These are phyloP conservation scores for Cotesia congregata DNA, from an alignment of 2,888 invertebrate genomes.

Conservation along the genomic window DNA sequence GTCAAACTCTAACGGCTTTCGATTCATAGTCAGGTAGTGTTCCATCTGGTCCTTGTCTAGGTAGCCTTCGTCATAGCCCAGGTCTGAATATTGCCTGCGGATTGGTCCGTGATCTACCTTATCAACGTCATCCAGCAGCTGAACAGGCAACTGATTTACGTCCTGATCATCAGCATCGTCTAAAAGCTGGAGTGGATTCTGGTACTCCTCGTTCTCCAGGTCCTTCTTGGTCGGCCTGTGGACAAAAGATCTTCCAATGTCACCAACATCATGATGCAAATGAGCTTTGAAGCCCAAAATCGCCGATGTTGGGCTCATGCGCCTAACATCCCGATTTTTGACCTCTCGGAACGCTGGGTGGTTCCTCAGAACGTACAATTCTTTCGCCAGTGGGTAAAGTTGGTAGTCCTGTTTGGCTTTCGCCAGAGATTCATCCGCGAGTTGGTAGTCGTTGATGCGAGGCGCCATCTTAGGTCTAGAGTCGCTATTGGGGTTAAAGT, in stretches of 20 bases:
- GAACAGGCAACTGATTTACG: background rate
- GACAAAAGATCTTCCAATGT: conserved; percentile 51
- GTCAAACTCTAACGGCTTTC: background rate
- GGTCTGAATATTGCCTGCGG: background rate
- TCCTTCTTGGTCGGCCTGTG: conserved; percentile 29
- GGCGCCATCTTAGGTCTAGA: background rate
- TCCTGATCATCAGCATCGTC: background rate
- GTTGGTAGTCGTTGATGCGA: conserved; percentile 18
- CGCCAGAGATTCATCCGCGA: conserved; percentile 22
- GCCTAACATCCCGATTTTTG: conserved; percentile 25
- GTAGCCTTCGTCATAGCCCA: background rate
- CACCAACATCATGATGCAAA: conserved; percentile 53
- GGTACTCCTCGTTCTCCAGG: conserved; percentile 8
- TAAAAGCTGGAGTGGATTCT: background rate
- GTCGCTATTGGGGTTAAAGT: background rate
- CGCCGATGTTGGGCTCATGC: conserved; percentile 44
- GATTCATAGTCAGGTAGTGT: background rate
- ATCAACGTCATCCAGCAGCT: no score
- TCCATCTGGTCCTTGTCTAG: background rate
- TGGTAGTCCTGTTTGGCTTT: conserved; percentile 48
- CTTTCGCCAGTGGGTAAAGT: conserved; percentile 47
- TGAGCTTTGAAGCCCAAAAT: conserved; percentile 54
- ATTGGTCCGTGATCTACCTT: no score
- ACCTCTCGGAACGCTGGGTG: background rate
- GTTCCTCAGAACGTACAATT: background rate